Evolutionary conservation across 2,113 vertebrate genomes (phyloP).

Genomic region (Tauraco erythrolophus): DNA sequence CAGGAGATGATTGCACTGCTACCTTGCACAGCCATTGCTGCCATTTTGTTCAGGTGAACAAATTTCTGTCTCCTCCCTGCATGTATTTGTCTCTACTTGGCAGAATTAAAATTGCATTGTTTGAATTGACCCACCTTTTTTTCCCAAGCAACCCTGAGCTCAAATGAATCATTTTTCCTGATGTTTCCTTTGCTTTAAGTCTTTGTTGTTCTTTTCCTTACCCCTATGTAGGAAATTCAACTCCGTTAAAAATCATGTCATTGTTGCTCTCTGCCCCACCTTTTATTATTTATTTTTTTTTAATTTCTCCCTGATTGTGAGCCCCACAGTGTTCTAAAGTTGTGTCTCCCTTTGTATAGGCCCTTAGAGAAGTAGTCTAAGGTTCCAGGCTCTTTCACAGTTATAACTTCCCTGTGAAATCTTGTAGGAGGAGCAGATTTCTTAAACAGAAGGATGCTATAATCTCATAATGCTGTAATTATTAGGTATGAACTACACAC

Average conservation of each 20-base stretch:
- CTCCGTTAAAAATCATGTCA: neutral
- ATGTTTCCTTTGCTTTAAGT: neutral
- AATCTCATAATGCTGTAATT: neutral
- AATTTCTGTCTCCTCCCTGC: neutral
- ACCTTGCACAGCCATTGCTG: neutral
- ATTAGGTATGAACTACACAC: neutral
- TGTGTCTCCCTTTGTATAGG: neutral
- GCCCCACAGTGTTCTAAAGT: neutral
- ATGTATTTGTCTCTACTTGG: neutral
- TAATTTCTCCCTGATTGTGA: neutral
- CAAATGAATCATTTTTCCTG: neutral
- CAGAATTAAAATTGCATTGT: neutral
- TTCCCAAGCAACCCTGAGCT: neutral
- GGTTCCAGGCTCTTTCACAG: neutral
- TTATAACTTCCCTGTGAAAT: neutral
- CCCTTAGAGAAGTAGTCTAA: neutral
- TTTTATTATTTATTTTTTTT: neutral
- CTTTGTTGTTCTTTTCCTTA: neutral
- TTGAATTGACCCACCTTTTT: neutral
- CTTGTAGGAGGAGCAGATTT: neutral
- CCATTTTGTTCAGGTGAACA: neutral
- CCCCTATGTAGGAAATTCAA: neutral
- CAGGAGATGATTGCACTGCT: neutral
- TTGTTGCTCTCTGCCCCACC: rapidly evolving
- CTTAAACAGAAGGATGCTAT: neutral